phyloP scores from a whole-genome alignment of 2,797 vertebrate species.

The Erethizon dorsatum region DNA sequence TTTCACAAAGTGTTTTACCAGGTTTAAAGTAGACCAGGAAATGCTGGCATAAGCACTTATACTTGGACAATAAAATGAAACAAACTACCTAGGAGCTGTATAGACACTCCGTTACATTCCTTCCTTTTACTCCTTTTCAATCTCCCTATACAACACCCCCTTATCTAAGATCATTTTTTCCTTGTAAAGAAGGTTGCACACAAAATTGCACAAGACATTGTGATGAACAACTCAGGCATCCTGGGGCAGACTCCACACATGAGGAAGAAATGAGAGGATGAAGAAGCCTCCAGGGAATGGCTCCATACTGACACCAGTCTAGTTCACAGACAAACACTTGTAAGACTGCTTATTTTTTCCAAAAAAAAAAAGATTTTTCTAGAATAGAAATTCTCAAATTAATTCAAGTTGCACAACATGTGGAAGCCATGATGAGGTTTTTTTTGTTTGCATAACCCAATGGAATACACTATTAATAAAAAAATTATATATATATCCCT shows the following conservation, averaged over 20 bases:
- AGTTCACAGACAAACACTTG: background rate
- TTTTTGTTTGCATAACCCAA: background rate
- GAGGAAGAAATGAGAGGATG: background rate
- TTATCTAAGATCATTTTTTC: background rate
- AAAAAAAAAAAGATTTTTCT: background rate
- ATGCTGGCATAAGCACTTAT: constrained; percentile 36
- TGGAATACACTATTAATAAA: too few relatives aligned
- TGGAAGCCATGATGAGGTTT: background rate
- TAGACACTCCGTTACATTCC: background rate
- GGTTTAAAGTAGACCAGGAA: constrained; percentile 51
- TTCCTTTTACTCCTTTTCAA: background rate
- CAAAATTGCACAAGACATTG: background rate
- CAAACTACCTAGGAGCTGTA: constrained; percentile 48
- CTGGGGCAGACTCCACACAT: background rate
- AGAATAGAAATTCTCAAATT: constrained; percentile 62
- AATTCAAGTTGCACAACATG: constrained; percentile 31
- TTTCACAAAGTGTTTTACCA: constrained; percentile 74
- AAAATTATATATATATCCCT: background rate
- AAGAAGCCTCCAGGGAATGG: background rate
- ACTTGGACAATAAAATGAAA: constrained; percentile 64
- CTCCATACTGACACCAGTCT: background rate
- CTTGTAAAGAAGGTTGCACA: background rate
- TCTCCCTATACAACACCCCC: background rate
- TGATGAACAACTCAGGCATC: background rate
- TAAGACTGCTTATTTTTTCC: background rate